A percentile compares a stretch with the other conserved stretches of the same genome.
These are phyloP conservation scores for Linyphia triangularis DNA, from an alignment of 2,888 invertebrate species.

Conservation along the genomic window DNA sequence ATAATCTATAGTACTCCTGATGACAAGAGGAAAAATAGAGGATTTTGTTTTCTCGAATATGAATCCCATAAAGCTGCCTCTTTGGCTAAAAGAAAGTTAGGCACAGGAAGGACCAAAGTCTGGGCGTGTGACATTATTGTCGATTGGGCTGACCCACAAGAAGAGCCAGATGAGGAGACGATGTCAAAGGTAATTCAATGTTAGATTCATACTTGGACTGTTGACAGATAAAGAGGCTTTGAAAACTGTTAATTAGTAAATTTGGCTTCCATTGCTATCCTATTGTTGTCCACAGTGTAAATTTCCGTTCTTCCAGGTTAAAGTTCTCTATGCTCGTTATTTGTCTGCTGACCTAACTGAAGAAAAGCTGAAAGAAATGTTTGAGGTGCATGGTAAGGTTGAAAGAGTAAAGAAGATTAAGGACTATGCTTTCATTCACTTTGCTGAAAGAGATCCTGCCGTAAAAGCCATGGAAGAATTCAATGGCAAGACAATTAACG, in stretches of 20 bases:
- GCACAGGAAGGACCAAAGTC: constrained; percentile 95
- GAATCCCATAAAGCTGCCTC: constrained; percentile 99
- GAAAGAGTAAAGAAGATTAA: constrained; percentile 99
- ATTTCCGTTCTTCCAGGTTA: constrained; percentile 84
- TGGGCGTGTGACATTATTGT: constrained; percentile 99
- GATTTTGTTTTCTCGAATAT: constrained; percentile 99
- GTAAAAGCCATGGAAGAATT: constrained; percentile 86
- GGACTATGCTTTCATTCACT: constrained; percentile 99
- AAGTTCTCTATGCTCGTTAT: constrained; percentile 98
- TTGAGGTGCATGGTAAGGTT: constrained; percentile 95
- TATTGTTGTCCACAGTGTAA: too few relatives aligned
- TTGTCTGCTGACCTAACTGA: constrained; percentile 97
- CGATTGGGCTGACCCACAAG: constrained; percentile 99
- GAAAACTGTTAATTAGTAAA: too few relatives aligned
- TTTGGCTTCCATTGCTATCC: too few relatives aligned
- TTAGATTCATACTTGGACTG: background rate
- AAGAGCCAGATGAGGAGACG: constrained; percentile 98
- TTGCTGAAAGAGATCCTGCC: constrained; percentile 97
- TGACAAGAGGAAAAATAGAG: constrained; percentile 99
- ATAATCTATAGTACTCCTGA: constrained; percentile 99
- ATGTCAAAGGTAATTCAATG: constrained; percentile 92
- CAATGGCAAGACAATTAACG: constrained; percentile 82
- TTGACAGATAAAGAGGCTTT: background rate
- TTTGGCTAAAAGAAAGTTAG: constrained; percentile 96
- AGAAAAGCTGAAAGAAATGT: constrained; percentile 96